A percentile compares a stretch with the other conserved stretches of the same genome.
These are phyloP conservation scores for Halcyon badia DNA, from an alignment of 2,797 vertebrate genomes.

Conservation along the genomic window DNA sequence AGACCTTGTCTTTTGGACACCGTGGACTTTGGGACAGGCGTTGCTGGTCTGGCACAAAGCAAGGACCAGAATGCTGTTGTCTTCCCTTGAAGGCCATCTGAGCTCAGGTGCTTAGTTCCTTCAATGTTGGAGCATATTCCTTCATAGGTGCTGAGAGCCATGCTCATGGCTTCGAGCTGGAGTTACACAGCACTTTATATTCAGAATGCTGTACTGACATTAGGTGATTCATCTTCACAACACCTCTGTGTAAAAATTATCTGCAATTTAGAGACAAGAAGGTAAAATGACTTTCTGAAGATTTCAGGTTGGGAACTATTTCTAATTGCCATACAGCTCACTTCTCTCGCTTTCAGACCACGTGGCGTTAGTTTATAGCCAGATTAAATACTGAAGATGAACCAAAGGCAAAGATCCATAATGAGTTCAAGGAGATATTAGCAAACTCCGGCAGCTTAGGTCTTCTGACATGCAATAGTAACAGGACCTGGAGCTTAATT, in stretches of 20 bases:
- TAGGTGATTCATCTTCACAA: constrained; percentile 62
- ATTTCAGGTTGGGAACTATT: neutral
- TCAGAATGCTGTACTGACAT: constrained; percentile 41
- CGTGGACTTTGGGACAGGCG: neutral
- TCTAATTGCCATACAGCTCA: constrained; percentile 15
- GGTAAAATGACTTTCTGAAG: constrained; percentile 35
- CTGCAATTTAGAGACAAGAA: constrained; percentile 40
- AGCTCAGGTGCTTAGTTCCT: neutral
- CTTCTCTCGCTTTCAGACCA: neutral
- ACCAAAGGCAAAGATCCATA: neutral
- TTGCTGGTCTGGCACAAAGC: neutral
- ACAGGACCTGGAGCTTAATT: neutral
- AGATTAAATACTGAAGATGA: constrained; percentile 12
- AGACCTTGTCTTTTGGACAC: neutral
- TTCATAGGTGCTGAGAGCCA: neutral
- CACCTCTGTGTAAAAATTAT: constrained; percentile 60
- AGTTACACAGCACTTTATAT: constrained; percentile 29
- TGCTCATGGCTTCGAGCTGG: neutral
- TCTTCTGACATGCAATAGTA: neutral
- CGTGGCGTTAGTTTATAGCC: neutral
- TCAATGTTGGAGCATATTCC: neutral
- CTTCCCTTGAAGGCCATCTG: neutral
- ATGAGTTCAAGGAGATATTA: neutral
- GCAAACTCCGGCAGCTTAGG: neutral
- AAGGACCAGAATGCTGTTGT: neutral